These are phyloP conservation scores for Matsumyia berberina DNA, from an alignment of 2,888 invertebrate species.

Conservation along the genomic window DNA sequence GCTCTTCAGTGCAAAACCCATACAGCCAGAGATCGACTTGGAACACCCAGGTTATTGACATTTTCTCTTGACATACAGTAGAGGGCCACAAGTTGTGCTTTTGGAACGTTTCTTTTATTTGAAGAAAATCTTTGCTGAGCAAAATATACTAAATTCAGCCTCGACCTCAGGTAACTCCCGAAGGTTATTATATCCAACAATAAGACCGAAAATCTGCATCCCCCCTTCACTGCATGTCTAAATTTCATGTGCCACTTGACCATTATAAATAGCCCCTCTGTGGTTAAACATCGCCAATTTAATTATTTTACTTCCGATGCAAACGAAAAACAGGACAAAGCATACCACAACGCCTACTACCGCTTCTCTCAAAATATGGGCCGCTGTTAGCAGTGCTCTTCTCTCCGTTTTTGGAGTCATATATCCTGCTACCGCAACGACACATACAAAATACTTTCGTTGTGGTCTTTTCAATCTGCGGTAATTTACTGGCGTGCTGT, in stretches of 20 bases:
- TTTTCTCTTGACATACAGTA: too few species aligned
- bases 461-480: slow-evolving; percentile 59
- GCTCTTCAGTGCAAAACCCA: too few species aligned
- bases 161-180: too few species aligned
- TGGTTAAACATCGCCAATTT: slow-evolving; percentile 40
- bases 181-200: too few species aligned
- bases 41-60: too few species aligned
- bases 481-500: slow-evolving; percentile 58
- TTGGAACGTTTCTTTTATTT: too few species aligned
- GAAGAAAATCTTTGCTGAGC: too few species aligned
- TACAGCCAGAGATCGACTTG: too few species aligned
- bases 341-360: slow-evolving; percentile 1
- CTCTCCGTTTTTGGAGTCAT: background rate
- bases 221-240: background rate
- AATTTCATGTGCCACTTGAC: background rate
- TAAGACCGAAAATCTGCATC: too few species aligned
- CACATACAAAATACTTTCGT: slow-evolving; percentile 6
- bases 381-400: background rate
- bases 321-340: background rate
- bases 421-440: background rate
- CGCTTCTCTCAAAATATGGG: slow-evolving; percentile 27
- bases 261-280: slow-evolving; percentile 36
- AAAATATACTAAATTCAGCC: too few species aligned
- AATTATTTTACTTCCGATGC: slow-evolving; percentile 32
- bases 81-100: too few species aligned